phyloP scores from a whole-genome alignment of 2,888 invertebrate genomes.

The Coecobrya sp. region DNA sequence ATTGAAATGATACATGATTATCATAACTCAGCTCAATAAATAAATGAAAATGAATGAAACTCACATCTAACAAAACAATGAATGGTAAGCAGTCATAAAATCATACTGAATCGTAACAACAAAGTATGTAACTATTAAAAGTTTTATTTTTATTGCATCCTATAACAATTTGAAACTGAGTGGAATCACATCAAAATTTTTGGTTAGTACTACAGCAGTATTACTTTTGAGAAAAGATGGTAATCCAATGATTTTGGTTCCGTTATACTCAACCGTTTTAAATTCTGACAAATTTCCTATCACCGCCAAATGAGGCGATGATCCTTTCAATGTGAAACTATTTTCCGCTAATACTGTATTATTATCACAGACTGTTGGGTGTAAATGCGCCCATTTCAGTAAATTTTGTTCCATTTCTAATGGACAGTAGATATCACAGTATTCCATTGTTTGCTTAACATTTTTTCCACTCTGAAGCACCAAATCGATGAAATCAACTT shows the following conservation, averaged over 20 bases:
- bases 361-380: constrained; percentile 70
- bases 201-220: constrained; percentile 76
- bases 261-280: constrained; percentile 72
- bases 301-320: constrained; percentile 76
- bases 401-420: constrained; percentile 73
- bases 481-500: constrained; percentile 71
- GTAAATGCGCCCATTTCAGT: constrained; percentile 80
- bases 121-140: neutral
- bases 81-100: too few species aligned
- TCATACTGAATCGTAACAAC: neutral
- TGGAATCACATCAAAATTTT: constrained; percentile 76
- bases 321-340: constrained; percentile 63
- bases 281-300: constrained; percentile 77
- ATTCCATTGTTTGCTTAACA: constrained; percentile 71
- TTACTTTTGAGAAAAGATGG: constrained; percentile 77
- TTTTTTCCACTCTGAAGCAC: constrained; percentile 80
- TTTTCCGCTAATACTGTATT: constrained; percentile 64
- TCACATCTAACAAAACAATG: too few species aligned
- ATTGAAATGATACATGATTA: too few species aligned
- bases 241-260: constrained; percentile 78
- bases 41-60: too few species aligned
- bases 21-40: too few species aligned
- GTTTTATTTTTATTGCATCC: neutral
- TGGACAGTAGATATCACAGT: constrained; percentile 80
- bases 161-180: constrained; percentile 72